A percentile compares a stretch with the other conserved stretches of the same genome.
phyloP scores from a whole-genome alignment of 2,113 vertebrate genomes.

The Naja naja region DNA sequence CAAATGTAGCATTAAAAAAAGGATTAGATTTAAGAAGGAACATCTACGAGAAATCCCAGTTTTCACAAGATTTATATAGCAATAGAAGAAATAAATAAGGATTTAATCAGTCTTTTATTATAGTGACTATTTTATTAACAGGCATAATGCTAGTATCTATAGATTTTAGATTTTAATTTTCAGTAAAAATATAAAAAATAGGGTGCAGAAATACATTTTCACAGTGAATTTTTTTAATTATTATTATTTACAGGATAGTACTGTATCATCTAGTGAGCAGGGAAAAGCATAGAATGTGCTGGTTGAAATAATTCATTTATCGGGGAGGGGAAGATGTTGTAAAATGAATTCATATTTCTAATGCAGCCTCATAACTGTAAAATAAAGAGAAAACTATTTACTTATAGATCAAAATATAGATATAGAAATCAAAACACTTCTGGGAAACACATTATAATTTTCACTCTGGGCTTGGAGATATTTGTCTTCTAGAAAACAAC shows the following conservation, averaged over 20 bases:
- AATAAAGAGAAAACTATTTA: slow-evolving; percentile 67
- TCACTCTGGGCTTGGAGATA: slow-evolving; percentile 46
- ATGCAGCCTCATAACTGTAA: slow-evolving; percentile 63
- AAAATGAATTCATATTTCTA: slow-evolving; percentile 73
- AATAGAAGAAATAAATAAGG: slow-evolving; percentile 59
- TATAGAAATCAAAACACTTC: slow-evolving; percentile 65
- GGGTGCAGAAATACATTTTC: slow-evolving; percentile 81
- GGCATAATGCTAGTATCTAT: slow-evolving; percentile 69
- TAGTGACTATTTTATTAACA: slow-evolving; percentile 77
- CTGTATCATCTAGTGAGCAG: slow-evolving; percentile 72
- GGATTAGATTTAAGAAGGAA: slow-evolving; percentile 43
- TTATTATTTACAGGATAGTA: slow-evolving; percentile 79
- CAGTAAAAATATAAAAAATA: slow-evolving; percentile 68
- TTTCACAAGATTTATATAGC: slow-evolving; percentile 24
- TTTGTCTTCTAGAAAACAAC: slow-evolving; percentile 37
- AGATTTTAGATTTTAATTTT: slow-evolving; percentile 67
- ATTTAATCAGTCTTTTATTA: slow-evolving; percentile 66
- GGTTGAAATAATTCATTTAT: slow-evolving; percentile 73
- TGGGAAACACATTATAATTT: slow-evolving; percentile 47
- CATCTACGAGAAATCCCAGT: slow-evolving; percentile 27
- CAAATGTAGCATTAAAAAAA: neutral
- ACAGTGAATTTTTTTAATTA: slow-evolving; percentile 67
- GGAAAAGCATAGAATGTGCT: slow-evolving; percentile 72
- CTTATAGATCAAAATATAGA: slow-evolving; percentile 67
- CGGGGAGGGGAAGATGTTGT: slow-evolving; percentile 65